Conservation (phyloP, 2,888 invertebrate genomes). For the Chaetoderma sp. region DNA sequence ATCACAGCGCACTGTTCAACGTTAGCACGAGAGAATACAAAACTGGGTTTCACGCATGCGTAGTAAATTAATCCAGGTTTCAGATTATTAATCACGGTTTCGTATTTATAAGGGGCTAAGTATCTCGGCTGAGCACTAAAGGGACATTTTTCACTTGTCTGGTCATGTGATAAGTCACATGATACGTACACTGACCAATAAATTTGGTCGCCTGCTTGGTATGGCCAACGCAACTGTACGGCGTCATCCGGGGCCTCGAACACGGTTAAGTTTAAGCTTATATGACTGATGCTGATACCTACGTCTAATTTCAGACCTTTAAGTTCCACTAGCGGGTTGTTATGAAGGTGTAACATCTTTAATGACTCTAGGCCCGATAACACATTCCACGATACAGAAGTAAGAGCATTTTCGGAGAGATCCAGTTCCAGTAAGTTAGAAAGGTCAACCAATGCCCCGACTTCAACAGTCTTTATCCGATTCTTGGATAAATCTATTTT, state of each 20-base stretch:
- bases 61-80: slow-evolving; percentile 39
- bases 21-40: slow-evolving; percentile 19
- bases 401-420: slow-evolving; percentile 31
- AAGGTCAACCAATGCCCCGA: slow-evolving; percentile 26
- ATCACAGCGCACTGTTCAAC: slow-evolving; percentile 4
- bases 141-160: slow-evolving; percentile 22
- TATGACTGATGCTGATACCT: slow-evolving; percentile 12
- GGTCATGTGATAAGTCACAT: slow-evolving; percentile 30
- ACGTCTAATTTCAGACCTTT: slow-evolving; percentile 26
- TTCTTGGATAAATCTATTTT: slow-evolving; percentile 29
- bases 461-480: slow-evolving; percentile 18
- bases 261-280: slow-evolving; percentile 40
- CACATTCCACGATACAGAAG: slow-evolving; percentile 21
- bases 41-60: slow-evolving; percentile 45
- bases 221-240: slow-evolving; percentile 42
- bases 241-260: slow-evolving; percentile 25
- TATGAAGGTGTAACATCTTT: slow-evolving; percentile 32
- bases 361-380: slow-evolving; percentile 31
- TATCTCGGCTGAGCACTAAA: slow-evolving; percentile 38
- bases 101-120: slow-evolving; percentile 36
- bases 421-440: slow-evolving; percentile 23
- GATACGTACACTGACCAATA: slow-evolving; percentile 42
- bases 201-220: slow-evolving; percentile 37
- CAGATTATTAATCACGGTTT: slow-evolving; percentile 30
- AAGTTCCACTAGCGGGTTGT: slow-evolving; percentile 39